Conservation (phyloP, 1,140 invertebrate genomes). For the Harpegnathos saltator region DNA sequence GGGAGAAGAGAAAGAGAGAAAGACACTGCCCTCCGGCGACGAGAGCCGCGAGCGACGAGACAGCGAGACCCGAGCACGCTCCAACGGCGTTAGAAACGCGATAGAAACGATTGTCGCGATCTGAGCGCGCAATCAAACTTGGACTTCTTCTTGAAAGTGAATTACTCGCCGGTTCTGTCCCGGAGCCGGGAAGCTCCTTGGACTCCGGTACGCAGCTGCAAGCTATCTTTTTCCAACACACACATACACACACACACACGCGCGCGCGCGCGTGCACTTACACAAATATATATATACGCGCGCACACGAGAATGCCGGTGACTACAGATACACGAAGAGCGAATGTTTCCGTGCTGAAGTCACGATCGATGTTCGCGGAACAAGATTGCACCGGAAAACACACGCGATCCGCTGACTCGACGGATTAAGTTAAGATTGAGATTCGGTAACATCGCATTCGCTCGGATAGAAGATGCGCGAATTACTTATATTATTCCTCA, state of each 20-base stretch:
- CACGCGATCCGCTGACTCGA: background rate
- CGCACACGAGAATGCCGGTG: background rate
- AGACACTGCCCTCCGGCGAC: background rate
- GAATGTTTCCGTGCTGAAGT: slow-evolving; percentile 17
- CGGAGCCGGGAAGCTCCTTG: slow-evolving; percentile 35
- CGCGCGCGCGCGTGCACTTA: slow-evolving; percentile 15
- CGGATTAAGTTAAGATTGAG: slow-evolving; percentile 6
- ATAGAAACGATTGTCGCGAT: slow-evolving; percentile 74
- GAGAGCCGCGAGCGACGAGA: slow-evolving; percentile 42
- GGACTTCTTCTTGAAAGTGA: slow-evolving; percentile 76
- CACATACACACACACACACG: slow-evolving; percentile 10
- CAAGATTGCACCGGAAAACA: slow-evolving; percentile 23
- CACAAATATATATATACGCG: background rate
- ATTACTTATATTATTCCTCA: too few relatives aligned
- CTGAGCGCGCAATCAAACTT: slow-evolving; percentile 76
- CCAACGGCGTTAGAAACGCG: slow-evolving; percentile 67
- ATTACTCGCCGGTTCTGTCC: slow-evolving; percentile 67
- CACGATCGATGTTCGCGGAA: slow-evolving; percentile 7
- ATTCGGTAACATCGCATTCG: background rate
- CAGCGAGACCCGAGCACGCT: slow-evolving; percentile 61
- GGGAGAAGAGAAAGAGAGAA: slow-evolving; percentile 3
- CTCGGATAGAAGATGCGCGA: background rate
- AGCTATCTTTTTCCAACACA: background rate
- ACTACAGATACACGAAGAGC: background rate
- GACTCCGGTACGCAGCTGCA: slow-evolving; percentile 8